Evolutionary conservation across 2,888 invertebrate genomes (phyloP).

Genomic region (Drosophila longiperda): DNA sequence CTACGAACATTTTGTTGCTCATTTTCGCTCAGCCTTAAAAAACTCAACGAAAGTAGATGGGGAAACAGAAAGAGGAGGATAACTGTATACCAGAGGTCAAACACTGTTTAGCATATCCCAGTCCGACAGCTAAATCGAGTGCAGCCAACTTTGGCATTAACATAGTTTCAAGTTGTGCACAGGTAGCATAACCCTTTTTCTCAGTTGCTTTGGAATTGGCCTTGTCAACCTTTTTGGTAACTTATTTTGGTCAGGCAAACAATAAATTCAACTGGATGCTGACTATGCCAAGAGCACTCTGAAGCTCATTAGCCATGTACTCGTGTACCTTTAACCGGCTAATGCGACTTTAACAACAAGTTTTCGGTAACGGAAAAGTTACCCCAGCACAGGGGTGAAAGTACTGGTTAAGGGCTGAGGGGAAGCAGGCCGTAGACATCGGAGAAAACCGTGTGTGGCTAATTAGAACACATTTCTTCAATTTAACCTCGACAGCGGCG

Average conservation of each 20-base stretch:
- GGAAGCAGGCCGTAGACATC: neutral
- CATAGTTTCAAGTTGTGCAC: conserved; percentile 34
- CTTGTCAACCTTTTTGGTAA: conserved; percentile 13
- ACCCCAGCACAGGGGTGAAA: conserved; percentile 12
- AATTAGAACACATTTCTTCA: conserved; percentile 80
- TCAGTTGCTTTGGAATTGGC: conserved; percentile 26
- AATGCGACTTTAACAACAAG: conserved; percentile 78
- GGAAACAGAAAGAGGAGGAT: neutral
- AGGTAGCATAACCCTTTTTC: conserved; percentile 27
- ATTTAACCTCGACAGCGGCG: conserved; percentile 66
- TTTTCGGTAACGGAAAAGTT: conserved; percentile 60
- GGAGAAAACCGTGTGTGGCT: conserved; percentile 68
- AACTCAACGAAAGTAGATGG: neutral
- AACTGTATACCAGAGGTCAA: neutral
- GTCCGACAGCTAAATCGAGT: conserved; percentile 30
- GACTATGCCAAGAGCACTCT: conserved; percentile 26
- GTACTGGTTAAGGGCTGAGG: neutral
- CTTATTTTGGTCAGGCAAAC: conserved; percentile 53
- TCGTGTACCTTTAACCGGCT: conserved; percentile 65
- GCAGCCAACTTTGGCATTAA: conserved; percentile 21
- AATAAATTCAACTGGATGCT: conserved; percentile 62
- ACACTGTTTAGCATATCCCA: neutral
- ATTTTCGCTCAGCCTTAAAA: conserved; percentile 52
- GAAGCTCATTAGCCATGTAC: conserved; percentile 58
- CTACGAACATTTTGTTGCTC: conserved; percentile 67